Conservation (phyloP, 1,140 invertebrate species). For the Centruroides vittatus region DNA sequence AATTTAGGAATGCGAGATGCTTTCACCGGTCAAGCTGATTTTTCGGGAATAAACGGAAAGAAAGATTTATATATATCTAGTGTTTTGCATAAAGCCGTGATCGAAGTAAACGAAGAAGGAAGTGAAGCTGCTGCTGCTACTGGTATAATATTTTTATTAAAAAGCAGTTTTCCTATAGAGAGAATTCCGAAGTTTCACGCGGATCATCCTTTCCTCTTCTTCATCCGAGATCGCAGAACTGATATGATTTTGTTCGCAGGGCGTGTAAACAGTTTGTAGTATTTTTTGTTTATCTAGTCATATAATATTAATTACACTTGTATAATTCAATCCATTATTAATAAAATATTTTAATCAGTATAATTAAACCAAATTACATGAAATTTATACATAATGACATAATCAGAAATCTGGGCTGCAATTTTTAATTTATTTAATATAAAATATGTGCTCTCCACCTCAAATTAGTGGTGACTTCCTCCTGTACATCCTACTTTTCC, state of each 20-base stretch:
- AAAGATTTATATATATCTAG: slow-evolving; percentile 33
- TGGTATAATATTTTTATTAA: background rate
- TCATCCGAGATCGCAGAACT: background rate
- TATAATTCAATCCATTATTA: too few relatives aligned
- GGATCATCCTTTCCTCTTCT: slow-evolving; percentile 6
- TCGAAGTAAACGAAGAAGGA: slow-evolving; percentile 65
- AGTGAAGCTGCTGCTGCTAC: slow-evolving; percentile 58
- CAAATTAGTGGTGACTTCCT: too few relatives aligned
- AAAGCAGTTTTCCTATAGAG: background rate
- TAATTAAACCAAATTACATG: too few relatives aligned
- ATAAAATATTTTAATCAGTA: too few relatives aligned
- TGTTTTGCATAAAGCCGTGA: slow-evolving; percentile 51
- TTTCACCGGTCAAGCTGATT: background rate
- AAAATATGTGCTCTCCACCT: too few relatives aligned
- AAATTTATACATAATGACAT: too few relatives aligned
- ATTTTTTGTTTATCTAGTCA: too few relatives aligned
- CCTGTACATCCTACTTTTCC: too few relatives aligned
- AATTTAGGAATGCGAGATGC: background rate
- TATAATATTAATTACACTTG: too few relatives aligned
- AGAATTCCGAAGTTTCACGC: background rate
- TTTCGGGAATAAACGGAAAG: background rate
- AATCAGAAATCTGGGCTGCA: too few relatives aligned
- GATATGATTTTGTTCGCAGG: background rate
- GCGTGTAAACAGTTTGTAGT: slow-evolving; percentile 5
- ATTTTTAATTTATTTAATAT: too few relatives aligned